A percentile compares a stretch with the other conserved stretches of the same genome.
Conservation (phyloP, 2,113 vertebrate genomes). For the Prunella himalayana region DNA sequence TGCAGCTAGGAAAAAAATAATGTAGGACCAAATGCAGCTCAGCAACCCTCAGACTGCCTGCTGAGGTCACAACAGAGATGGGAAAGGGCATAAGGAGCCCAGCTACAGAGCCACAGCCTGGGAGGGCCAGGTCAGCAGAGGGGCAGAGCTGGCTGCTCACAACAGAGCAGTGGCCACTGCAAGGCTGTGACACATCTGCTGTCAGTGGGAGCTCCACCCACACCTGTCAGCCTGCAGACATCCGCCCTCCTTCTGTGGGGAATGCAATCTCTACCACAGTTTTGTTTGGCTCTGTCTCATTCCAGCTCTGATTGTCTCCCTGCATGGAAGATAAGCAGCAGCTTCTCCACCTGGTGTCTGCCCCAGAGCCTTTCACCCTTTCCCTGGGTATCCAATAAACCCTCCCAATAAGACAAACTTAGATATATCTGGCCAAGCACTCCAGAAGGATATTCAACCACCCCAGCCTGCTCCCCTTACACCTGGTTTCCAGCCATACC, state of each 20-base stretch:
- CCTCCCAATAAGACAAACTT: neutral
- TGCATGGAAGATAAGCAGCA: neutral
- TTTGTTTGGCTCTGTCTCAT: neutral
- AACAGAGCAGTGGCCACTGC: fast-evolving
- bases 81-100: neutral
- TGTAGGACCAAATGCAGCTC: neutral
- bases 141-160: neutral
- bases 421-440: neutral
- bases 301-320: neutral
- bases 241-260: neutral
- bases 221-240: neutral
- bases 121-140: neutral
- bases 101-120: neutral
- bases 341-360: neutral
- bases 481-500: slow-evolving; percentile 41
- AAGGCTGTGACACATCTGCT: fast-evolving
- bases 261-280: neutral
- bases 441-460: neutral
- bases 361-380: neutral
- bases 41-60: neutral
- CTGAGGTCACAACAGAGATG: neutral
- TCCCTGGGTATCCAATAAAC: neutral
- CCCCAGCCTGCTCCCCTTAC: neutral
- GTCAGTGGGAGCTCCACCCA: neutral
- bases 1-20: slow-evolving; percentile 59